Evolutionary conservation across 2,888 invertebrate species (phyloP).

Genomic region (Dichetophora obliterata): DNA sequence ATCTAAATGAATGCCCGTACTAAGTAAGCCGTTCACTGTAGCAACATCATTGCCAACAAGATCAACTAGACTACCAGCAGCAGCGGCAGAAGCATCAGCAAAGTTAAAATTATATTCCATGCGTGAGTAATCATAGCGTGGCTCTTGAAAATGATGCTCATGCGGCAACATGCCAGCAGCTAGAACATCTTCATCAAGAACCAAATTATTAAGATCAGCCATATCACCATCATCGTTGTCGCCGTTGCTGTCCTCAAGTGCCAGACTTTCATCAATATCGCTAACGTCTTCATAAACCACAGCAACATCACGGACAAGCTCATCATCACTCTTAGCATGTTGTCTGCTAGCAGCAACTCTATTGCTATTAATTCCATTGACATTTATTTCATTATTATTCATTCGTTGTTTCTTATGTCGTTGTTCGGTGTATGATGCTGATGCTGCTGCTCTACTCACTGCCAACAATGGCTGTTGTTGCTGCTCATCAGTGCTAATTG

Average conservation of each 20-base stretch:
- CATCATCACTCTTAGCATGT: neutral
- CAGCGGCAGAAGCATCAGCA: slow-evolving; percentile 42
- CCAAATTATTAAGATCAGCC: neutral
- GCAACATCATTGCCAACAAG: slow-evolving; percentile 42
- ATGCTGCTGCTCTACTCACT: slow-evolving; percentile 35
- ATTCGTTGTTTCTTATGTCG: slow-evolving; percentile 44
- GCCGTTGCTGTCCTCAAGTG: slow-evolving; percentile 27
- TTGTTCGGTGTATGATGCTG: slow-evolving; percentile 42
- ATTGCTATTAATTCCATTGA: slow-evolving; percentile 14
- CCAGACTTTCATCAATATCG: slow-evolving; percentile 41
- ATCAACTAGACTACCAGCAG: slow-evolving; percentile 39
- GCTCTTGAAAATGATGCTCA: slow-evolving; percentile 45
- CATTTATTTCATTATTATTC: neutral
- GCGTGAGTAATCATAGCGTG: slow-evolving; percentile 68
- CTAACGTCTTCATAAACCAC: slow-evolving; percentile 37
- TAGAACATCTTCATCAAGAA: slow-evolving; percentile 40
- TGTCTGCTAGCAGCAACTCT: slow-evolving; percentile 14
- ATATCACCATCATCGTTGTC: slow-evolving; percentile 54
- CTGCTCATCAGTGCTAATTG: slow-evolving; percentile 58
- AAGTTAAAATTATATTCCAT: slow-evolving; percentile 65
- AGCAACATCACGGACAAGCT: slow-evolving; percentile 30
- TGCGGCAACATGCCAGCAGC: slow-evolving; percentile 39
- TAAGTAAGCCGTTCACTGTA: slow-evolving; percentile 18
- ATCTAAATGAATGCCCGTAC: slow-evolving; percentile 62
- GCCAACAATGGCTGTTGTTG: slow-evolving; percentile 7